Evolutionary conservation across 2,797 vertebrate genomes (phyloP).

Genomic region (Melanotaenia nigrans): DNA sequence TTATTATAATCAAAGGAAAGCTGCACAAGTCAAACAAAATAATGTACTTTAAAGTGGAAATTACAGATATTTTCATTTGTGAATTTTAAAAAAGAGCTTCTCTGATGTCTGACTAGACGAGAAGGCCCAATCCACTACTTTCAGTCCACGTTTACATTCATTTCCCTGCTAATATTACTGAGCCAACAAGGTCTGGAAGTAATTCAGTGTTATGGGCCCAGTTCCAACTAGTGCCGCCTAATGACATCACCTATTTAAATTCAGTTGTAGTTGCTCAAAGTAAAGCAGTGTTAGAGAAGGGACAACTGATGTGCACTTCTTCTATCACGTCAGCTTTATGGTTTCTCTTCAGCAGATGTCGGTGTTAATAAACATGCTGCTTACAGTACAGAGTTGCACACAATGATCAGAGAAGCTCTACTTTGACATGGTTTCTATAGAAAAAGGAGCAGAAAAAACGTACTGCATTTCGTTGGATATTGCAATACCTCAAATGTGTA

Average conservation of each 20-base stretch:
- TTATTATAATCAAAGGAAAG: neutral
- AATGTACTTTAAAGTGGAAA: neutral
- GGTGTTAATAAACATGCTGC: neutral
- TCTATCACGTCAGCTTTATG: neutral
- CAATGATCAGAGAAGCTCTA: constrained; percentile 1
- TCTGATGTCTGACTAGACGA: neutral
- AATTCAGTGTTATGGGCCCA: constrained; percentile 21
- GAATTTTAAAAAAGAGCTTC: neutral
- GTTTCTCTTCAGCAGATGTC: constrained; percentile 13
- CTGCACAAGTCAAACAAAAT: neutral
- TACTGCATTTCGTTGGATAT: neutral
- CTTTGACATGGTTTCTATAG: neutral
- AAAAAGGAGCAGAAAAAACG: neutral
- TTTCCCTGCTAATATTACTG: constrained; percentile 11
- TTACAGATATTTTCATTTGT: neutral
- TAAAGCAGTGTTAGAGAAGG: neutral
- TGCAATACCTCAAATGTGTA: neutral
- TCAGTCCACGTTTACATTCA: constrained; percentile 11
- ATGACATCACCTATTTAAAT: constrained; percentile 36
- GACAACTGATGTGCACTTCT: neutral
- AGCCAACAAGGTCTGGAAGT: constrained; percentile 42
- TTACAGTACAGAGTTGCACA: neutral
- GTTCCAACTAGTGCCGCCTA: constrained; percentile 22
- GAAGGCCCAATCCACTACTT: constrained; percentile 9
- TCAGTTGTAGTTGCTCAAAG: constrained; percentile 16